A percentile compares a stretch with the other conserved stretches of the same genome.
phyloP scores from a whole-genome alignment of 2,113 vertebrate species.

The Hylia prasina region DNA sequence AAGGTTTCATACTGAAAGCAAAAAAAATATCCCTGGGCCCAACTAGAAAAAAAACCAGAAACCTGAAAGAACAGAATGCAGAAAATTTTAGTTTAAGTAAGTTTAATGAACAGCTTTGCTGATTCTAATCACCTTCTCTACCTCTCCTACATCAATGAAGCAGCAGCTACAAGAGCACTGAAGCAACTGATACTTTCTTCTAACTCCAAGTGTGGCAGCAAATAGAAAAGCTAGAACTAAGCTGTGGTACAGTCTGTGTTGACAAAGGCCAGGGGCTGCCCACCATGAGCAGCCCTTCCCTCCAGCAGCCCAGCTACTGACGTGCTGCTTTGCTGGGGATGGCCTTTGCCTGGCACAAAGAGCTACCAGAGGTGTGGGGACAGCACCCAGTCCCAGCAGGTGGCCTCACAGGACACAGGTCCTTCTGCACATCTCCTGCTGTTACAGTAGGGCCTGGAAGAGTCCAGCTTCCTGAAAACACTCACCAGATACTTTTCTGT shows the following conservation, averaged over 20 bases:
- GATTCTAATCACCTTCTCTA: neutral
- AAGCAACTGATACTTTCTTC: neutral
- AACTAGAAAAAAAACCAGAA: neutral
- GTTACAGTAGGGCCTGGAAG: neutral
- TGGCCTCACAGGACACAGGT: neutral
- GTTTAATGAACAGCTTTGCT: neutral
- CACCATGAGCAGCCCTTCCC: neutral
- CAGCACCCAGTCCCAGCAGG: neutral
- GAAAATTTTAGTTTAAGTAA: neutral
- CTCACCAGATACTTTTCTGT: constrained; percentile 83
- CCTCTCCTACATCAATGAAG: neutral
- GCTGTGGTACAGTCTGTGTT: neutral
- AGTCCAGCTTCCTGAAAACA: neutral
- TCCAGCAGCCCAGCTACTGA: neutral
- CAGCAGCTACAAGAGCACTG: neutral
- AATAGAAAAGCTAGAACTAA: neutral
- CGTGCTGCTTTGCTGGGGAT: neutral
- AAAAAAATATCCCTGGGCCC: neutral
- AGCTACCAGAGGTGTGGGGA: neutral
- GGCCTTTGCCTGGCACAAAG: neutral
- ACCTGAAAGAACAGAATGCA: neutral
- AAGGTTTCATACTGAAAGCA: neutral
- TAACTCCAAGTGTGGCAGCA: neutral
- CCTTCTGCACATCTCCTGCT: fast-evolving
- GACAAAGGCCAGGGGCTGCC: neutral